Percentiles rank a stretch among this genome's conserved stretches.
Conservation (phyloP, 2,113 vertebrate genomes). For the Catagonus wagneri region DNA sequence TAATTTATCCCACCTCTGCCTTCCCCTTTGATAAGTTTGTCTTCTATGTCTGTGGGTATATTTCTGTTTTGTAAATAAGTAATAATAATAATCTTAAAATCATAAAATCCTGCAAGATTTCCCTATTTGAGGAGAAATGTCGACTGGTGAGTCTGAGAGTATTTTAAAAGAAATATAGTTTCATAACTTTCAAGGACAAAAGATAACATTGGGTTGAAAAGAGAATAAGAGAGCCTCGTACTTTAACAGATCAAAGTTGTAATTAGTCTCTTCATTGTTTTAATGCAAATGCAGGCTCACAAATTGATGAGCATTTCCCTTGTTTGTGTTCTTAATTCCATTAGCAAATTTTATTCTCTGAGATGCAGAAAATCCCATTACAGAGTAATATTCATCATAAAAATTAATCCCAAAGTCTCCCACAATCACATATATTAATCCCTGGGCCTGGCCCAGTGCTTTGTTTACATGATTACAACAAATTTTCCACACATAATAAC, state of each 20-base stretch:
- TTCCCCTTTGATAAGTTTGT: background rate
- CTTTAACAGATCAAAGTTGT: background rate
- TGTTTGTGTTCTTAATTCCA: conserved; percentile 56
- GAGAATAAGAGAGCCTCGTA: background rate
- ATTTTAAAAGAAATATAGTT: conserved; percentile 38
- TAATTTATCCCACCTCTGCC: background rate
- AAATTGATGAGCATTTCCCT: conserved; percentile 14
- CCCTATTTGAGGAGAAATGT: background rate
- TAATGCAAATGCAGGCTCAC: conserved; percentile 43
- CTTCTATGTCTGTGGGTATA: background rate
- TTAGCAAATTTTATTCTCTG: conserved; percentile 59
- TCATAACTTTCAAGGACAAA: conserved; percentile 44
- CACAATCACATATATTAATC: conserved; percentile 38
- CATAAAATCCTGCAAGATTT: conserved; percentile 19
- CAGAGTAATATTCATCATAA: conserved; percentile 40
- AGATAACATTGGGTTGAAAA: background rate
- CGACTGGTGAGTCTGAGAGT: background rate
- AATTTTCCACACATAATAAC: background rate
- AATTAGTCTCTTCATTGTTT: conserved; percentile 59
- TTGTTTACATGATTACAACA: background rate
- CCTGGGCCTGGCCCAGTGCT: background rate
- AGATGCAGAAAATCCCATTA: conserved; percentile 57
- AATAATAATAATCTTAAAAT: background rate
- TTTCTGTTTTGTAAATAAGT: background rate
- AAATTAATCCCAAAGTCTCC: conserved; percentile 57